phyloP scores from a whole-genome alignment of 2,797 vertebrate genomes.

The Crocodylus rhombifer region DNA sequence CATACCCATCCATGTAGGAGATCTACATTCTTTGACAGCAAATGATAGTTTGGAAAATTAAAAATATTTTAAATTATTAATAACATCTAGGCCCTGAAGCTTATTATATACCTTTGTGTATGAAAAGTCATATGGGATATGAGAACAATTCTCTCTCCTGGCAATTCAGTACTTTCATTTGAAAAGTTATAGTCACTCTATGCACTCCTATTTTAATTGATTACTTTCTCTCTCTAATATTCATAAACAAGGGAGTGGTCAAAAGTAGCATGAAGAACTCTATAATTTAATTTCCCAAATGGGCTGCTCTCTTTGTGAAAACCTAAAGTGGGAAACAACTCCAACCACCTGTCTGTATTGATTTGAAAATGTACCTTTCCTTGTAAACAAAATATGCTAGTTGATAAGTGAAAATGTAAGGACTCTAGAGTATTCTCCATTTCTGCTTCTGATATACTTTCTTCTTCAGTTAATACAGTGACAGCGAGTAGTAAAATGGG shows the following conservation, averaged over 20 bases:
- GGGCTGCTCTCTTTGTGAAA: neutral
- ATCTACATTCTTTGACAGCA: rapidly evolving
- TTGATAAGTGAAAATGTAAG: neutral
- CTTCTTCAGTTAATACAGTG: neutral
- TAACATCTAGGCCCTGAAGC: neutral
- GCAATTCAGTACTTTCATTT: neutral
- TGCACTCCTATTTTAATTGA: neutral
- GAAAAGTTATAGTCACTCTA: neutral
- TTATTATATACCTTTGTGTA: neutral
- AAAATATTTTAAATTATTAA: neutral
- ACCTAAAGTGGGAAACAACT: neutral
- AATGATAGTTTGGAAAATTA: neutral
- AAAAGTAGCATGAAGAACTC: neutral
- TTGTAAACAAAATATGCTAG: neutral
- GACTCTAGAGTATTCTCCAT: neutral
- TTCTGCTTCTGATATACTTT: neutral
- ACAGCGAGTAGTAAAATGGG: neutral
- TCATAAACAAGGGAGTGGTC: neutral
- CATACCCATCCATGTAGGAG: neutral
- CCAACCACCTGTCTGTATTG: neutral
- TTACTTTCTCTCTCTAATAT: neutral
- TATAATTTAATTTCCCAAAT: neutral
- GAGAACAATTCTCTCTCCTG: neutral
- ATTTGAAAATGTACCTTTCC: neutral
- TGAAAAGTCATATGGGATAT: neutral